Percentiles rank a stretch among this genome's conserved stretches.
Evolutionary conservation across 2,888 invertebrate species (phyloP).

Genomic region (Idaea straminata): DNA sequence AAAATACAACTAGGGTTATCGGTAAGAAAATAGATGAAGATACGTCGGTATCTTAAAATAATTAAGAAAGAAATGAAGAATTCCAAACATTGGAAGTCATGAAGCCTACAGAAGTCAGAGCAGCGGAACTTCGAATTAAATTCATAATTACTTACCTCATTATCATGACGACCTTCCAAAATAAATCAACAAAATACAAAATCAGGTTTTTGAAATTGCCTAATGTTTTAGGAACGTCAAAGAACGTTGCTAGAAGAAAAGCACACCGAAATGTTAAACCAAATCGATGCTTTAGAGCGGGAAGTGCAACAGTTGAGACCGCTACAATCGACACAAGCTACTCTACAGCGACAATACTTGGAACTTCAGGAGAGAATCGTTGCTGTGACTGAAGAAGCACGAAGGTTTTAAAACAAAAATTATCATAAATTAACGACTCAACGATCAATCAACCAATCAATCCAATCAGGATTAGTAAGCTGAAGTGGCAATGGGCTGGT

Average conservation of each 20-base stretch:
- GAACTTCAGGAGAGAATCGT: conserved; percentile 57
- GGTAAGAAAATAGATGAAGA: conserved; percentile 33
- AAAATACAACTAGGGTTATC: conserved; percentile 60
- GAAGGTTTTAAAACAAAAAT: conserved; percentile 37
- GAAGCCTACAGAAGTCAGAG: neutral
- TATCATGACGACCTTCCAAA: neutral
- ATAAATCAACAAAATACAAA: neutral
- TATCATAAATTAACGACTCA: too few species aligned
- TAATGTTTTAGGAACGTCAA: conserved; percentile 55
- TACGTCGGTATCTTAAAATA: too few species aligned
- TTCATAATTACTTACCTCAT: neutral
- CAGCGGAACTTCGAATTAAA: neutral
- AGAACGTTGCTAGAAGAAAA: conserved; percentile 57
- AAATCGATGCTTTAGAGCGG: conserved; percentile 45
- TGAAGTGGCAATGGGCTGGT: too few species aligned
- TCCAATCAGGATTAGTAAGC: too few species aligned
- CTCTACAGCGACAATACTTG: conserved; percentile 54
- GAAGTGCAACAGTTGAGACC: conserved; percentile 59
- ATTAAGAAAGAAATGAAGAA: too few species aligned
- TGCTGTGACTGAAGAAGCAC: conserved; percentile 53
- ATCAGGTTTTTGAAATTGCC: too few species aligned
- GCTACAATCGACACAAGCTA: conserved; percentile 44
- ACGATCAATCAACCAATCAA: too few species aligned
- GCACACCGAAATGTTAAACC: conserved; percentile 48
- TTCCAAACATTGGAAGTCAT: neutral